phyloP scores from a whole-genome alignment of 2,113 vertebrate species.

The Psilopogon haemacephalus region DNA sequence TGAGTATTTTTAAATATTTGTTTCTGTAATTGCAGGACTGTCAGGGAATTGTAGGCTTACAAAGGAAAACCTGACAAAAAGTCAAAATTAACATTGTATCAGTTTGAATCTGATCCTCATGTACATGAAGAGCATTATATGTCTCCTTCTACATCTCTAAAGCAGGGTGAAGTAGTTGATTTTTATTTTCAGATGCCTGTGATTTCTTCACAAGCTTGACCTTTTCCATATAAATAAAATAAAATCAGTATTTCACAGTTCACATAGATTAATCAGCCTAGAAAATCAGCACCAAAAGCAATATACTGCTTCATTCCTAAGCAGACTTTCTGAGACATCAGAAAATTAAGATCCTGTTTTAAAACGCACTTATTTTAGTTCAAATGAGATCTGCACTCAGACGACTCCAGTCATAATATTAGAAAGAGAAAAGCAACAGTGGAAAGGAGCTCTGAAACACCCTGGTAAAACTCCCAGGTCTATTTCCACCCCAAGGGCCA shows the following conservation, averaged over 20 bases:
- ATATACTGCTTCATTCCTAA: neutral
- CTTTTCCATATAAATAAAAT: neutral
- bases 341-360: neutral
- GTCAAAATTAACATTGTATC: neutral
- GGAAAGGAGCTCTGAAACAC: neutral
- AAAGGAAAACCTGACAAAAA: constrained; percentile 9
- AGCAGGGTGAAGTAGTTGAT: neutral
- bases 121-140: neutral
- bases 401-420: neutral
- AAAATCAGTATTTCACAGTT: neutral
- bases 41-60: neutral
- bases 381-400: neutral
- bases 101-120: neutral
- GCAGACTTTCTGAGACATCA: neutral
- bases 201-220: neutral
- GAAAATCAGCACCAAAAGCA: neutral
- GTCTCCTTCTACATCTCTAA: constrained; percentile 2
- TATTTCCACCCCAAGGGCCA: neutral
- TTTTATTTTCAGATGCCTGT: neutral
- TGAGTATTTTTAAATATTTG: neutral
- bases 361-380: neutral
- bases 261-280: neutral
- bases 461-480: constrained; percentile 7
- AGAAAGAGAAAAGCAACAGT: constrained; percentile 16
- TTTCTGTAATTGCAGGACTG: neutral